Conservation (phyloP, 92 coral and sea anemone species). For the Diadumene lineata region DNA sequence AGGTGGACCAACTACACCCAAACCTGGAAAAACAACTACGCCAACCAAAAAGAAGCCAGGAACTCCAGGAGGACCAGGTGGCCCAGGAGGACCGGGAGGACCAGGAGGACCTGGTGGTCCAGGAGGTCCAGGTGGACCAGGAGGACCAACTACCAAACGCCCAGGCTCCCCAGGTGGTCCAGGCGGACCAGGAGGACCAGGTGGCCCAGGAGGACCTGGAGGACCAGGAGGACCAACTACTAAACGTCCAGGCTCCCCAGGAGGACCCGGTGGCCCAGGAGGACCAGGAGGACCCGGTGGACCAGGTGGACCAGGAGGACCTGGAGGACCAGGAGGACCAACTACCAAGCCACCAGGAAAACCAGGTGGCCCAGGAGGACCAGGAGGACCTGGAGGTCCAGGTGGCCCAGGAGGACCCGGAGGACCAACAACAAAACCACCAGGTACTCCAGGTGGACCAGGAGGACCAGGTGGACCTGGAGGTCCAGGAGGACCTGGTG, state of each 20-base stretch:
- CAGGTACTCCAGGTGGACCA: constrained; percentile 65
- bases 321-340: constrained; percentile 67
- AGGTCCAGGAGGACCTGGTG: constrained; percentile 68
- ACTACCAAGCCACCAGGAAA: constrained; percentile 55
- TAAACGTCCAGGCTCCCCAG: constrained; percentile 49
- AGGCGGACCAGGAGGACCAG: constrained; percentile 79
- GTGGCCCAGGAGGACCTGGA: constrained; percentile 66
- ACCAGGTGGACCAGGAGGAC: constrained; percentile 57
- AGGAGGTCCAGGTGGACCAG: constrained; percentile 56
- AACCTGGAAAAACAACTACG: constrained; percentile 55
- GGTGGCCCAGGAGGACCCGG: constrained; percentile 90
- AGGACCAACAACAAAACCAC: constrained; percentile 73
- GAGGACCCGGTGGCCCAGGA: constrained; percentile 75
- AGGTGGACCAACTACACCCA: constrained; percentile 55
- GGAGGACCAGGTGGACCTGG: constrained; percentile 79
- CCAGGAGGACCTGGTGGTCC: constrained; percentile 87
- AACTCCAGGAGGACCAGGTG: constrained; percentile 80
- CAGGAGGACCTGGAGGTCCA: constrained; percentile 85
- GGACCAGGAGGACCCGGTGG: constrained; percentile 78
- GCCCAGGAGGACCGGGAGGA: constrained; percentile 81
- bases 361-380: constrained; percentile 66
- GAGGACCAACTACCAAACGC: constrained; percentile 57
- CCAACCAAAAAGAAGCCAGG: constrained; percentile 67
- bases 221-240: constrained; percentile 48
- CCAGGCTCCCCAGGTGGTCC: constrained; percentile 71